Conservation (phyloP, 2,888 invertebrate species). For the Chrysolina oricalcia region DNA sequence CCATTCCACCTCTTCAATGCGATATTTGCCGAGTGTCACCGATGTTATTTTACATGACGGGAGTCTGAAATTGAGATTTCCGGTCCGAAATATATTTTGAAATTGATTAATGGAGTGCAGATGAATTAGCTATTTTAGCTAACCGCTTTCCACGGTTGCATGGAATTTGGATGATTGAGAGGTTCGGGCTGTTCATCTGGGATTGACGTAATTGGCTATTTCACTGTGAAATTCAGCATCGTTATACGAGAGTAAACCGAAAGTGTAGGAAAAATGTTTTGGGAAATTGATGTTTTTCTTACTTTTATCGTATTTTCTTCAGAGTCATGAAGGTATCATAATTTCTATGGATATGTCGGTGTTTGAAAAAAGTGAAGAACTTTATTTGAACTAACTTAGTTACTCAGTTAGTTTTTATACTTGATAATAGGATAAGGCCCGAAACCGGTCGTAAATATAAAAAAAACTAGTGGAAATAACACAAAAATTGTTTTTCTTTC, state of each 20-base stretch:
- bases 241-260: not conserved
- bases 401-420: no score
- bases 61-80: conserved; percentile 32
- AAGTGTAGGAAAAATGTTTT: not conserved
- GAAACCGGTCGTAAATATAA: no score
- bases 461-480: no score
- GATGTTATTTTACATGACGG: conserved; percentile 29
- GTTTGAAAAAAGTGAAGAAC: no score
- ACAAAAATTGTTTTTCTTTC: no score
- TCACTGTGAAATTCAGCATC: conserved; percentile 11
- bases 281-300: no score
- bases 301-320: no score
- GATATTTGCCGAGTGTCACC: conserved; percentile 14
- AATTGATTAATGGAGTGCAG: conserved; percentile 31
- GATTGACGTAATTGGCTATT: conserved; percentile 16
- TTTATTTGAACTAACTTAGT: no score
- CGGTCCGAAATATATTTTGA: conserved; percentile 10
- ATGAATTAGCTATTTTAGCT: conserved; percentile 32
- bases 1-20: not conserved
- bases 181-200: conserved; percentile 19
- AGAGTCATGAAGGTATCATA: no score
- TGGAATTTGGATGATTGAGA: conserved; percentile 21
- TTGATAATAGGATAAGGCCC: no score
- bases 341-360: no score
- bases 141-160: conserved; percentile 16